These are phyloP conservation scores for Fukomys damarensis DNA, from an alignment of 2,113 vertebrate genomes.

Conservation along the genomic window DNA sequence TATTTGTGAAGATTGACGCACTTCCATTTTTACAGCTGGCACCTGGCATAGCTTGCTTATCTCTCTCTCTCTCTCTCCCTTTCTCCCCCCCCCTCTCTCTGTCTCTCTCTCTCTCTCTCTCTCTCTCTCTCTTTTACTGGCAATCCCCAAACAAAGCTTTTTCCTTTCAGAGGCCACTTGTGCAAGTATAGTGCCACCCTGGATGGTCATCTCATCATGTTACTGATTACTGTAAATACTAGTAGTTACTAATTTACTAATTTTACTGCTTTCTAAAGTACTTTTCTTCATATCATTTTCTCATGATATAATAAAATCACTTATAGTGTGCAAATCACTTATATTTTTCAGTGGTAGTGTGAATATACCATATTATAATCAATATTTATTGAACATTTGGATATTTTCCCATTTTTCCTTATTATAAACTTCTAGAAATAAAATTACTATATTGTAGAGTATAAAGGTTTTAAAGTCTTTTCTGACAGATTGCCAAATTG, in stretches of 20 bases:
- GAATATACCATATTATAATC: background rate
- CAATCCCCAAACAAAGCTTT: background rate
- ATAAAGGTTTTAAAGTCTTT: slow-evolving; percentile 23
- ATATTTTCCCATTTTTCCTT: slow-evolving; percentile 33
- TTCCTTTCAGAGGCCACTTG: background rate
- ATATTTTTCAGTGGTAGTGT: background rate
- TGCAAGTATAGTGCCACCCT: background rate
- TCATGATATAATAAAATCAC: slow-evolving; percentile 38
- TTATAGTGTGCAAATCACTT: background rate
- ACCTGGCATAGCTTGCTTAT: slow-evolving; percentile 7
- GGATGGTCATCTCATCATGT: background rate
- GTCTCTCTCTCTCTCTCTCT: too few relatives aligned
- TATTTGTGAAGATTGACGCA: background rate
- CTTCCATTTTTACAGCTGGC: background rate
- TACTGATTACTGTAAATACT: too few relatives aligned
- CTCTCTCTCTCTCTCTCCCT: too few relatives aligned
- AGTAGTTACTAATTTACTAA: background rate
- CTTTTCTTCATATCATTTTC: slow-evolving; percentile 22
- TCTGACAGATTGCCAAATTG: background rate
- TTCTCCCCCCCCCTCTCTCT: too few relatives aligned
- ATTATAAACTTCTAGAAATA: slow-evolving; percentile 15
- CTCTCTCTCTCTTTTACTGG: background rate
- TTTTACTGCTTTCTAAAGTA: background rate
- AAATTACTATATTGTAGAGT: background rate
- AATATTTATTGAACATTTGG: slow-evolving; percentile 9